Evolutionary conservation across 2,888 invertebrate genomes (phyloP).

Genomic region (Nomada fabriciana): DNA sequence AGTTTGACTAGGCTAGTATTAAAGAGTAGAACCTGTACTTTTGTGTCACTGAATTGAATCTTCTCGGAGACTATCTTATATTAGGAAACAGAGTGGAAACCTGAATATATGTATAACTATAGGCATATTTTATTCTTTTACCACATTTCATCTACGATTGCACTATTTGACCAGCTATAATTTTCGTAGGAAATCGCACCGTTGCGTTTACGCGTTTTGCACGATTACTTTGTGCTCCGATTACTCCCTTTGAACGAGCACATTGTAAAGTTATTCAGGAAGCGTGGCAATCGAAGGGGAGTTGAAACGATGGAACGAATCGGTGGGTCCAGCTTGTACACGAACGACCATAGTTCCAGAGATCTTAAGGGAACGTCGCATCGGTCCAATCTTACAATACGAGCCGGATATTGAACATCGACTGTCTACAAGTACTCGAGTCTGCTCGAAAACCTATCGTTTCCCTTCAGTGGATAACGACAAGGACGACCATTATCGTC

Average conservation of each 20-base stretch:
- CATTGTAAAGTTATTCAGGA: too few relatives aligned
- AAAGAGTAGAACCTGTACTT: too few relatives aligned
- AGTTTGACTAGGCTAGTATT: too few relatives aligned
- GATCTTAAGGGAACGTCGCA: conserved; percentile 27
- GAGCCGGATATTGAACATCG: conserved; percentile 42
- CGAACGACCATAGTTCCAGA: conserved; percentile 49
- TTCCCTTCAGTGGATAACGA: conserved; percentile 49
- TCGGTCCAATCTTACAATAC: conserved; percentile 31
- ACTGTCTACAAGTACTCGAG: conserved; percentile 29
- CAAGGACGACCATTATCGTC: conserved; percentile 56
- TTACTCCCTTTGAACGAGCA: too few relatives aligned
- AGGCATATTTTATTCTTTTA: conserved; percentile 3
- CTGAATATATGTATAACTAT: too few relatives aligned
- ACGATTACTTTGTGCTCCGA: background rate
- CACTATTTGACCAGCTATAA: background rate
- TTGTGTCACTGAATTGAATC: too few relatives aligned
- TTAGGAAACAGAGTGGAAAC: too few relatives aligned
- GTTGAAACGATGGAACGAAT: background rate
- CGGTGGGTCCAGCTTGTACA: conserved; percentile 30
- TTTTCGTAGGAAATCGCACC: background rate
- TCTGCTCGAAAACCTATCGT: conserved; percentile 37
- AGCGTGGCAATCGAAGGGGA: background rate
- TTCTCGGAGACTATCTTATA: too few relatives aligned
- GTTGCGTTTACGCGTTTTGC: background rate
- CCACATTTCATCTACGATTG: conserved; percentile 8